phyloP scores from a whole-genome alignment of 2,888 invertebrate genomes.

The Bellardia pandia region DNA sequence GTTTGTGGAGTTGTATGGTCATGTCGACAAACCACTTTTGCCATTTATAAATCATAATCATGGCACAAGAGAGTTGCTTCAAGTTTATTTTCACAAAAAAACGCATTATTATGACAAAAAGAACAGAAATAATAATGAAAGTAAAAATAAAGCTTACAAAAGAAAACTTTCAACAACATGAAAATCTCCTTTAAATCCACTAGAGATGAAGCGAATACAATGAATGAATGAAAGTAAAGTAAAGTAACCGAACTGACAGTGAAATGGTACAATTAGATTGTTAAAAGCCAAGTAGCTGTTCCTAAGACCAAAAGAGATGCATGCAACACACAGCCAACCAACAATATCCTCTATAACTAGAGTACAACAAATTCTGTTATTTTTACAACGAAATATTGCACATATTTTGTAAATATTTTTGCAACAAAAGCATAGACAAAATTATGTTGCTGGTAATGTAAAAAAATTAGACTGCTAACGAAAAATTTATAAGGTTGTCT shows the following conservation, averaged over 20 bases:
- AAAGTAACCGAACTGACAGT: slow-evolving; percentile 52
- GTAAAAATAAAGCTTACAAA: slow-evolving; percentile 48
- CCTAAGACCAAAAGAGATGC: not conserved
- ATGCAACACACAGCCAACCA: too few relatives aligned
- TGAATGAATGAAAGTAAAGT: slow-evolving; percentile 34
- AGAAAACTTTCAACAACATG: slow-evolving; percentile 58
- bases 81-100: slow-evolving; percentile 18
- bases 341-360: not conserved
- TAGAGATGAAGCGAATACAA: slow-evolving; percentile 47
- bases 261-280: slow-evolving; percentile 56
- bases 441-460: not conserved
- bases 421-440: not conserved
- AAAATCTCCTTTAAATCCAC: slow-evolving; percentile 64
- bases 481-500: too few relatives aligned
- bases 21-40: slow-evolving; percentile 65
- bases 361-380: not conserved
- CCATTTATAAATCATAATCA: slow-evolving; percentile 68
- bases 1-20: not conserved
- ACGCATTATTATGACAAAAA: not conserved
- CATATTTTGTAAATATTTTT: not conserved
- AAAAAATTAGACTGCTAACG: too few relatives aligned
- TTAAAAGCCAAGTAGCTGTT: not conserved
- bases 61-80: slow-evolving; percentile 52
- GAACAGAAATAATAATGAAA: slow-evolving; percentile 48
- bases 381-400: not conserved